Base-by-base conservation (phyloP, 2,113 vertebrate genomes). In the Otolemur garnettii region DNA sequence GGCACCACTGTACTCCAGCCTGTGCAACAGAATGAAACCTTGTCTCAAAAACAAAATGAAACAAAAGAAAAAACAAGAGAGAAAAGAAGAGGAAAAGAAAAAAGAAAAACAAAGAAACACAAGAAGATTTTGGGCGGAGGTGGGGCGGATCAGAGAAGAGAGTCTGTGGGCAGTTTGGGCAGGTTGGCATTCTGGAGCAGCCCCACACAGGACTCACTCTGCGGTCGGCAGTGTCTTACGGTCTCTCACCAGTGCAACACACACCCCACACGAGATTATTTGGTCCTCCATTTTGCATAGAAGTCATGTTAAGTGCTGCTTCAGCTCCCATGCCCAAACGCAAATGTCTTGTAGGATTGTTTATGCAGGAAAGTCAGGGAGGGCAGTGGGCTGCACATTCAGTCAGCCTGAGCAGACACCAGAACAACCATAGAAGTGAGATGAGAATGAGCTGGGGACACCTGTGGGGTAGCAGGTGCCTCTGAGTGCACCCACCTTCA, bases 171-270 rank as follows among this genome's bases (percentile, higher is more conserved):
- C 35, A n/a, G 68, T 18, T 15, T 60, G 21, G 55, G 17, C 71
- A 66, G 4, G 19, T 59, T 35, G 35, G 42, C 13, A 79, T 8
- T 50, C 45, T 50, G 45, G 15, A 19, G n/a, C 12, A 35, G 57
- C 24, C 38, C 72, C 18, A 50, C 4, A 5, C 0, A 2, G 30
- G 42, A 74, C 57, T 14, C 17, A 22, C 33, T 62, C 42, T 55
- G 33, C 33, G 2, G 30, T 42, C 22, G 69, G 33, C 2, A 2
- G 7, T 5, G 0, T n/a, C 68, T 68, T 75, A 18, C 21, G 4
- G 55, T 91, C n/a, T 42, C 24, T 33, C 84, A 62, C 24, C 45
- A 75, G 30, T 13, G 3, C n/a, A n/a, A 35, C 9, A 4, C 35
- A 2, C 7, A 14, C 9, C 8, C 53, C 38, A 35, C 4, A 33